Evolutionary conservation across 2,113 vertebrate species (phyloP).

Genomic region (Ondatra zibethicus): DNA sequence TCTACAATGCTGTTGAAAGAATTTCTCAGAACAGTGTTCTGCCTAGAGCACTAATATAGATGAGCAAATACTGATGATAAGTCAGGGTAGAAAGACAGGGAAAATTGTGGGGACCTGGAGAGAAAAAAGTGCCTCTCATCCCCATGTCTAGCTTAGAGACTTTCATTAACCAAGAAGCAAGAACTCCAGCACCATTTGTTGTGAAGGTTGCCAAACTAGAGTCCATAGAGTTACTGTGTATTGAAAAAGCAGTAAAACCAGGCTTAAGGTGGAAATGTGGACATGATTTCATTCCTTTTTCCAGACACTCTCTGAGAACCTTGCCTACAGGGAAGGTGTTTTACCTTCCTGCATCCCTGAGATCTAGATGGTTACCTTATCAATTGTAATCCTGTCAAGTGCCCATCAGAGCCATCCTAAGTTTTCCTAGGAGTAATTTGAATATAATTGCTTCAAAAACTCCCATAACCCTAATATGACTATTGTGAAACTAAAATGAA

Average conservation of each 20-base stretch:
- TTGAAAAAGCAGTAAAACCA: not conserved
- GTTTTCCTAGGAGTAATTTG: not conserved
- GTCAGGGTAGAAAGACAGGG: not conserved
- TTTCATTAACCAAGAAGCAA: not conserved
- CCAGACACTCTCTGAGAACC: not conserved
- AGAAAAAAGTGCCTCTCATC: not conserved
- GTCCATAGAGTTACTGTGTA: not conserved
- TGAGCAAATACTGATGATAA: not conserved
- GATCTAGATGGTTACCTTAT: not conserved
- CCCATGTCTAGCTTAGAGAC: not conserved
- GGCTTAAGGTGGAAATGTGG: not conserved
- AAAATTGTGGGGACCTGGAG: not conserved
- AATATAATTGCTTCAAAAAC: not conserved
- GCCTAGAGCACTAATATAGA: not conserved
- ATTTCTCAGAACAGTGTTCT: constrained; percentile 12
- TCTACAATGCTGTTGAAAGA: constrained; percentile 23
- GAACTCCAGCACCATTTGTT: not conserved
- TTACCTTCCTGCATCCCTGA: not conserved
- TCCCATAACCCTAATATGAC: not conserved
- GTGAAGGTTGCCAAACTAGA: not conserved
- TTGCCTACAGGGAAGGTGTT: not conserved
- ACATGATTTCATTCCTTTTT: not conserved
- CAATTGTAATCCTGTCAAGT: not conserved
- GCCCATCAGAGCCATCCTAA: not conserved
- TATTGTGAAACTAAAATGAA: not conserved